phyloP scores from a whole-genome alignment of 2,797 vertebrate genomes.

The Cryptoprocta ferox region DNA sequence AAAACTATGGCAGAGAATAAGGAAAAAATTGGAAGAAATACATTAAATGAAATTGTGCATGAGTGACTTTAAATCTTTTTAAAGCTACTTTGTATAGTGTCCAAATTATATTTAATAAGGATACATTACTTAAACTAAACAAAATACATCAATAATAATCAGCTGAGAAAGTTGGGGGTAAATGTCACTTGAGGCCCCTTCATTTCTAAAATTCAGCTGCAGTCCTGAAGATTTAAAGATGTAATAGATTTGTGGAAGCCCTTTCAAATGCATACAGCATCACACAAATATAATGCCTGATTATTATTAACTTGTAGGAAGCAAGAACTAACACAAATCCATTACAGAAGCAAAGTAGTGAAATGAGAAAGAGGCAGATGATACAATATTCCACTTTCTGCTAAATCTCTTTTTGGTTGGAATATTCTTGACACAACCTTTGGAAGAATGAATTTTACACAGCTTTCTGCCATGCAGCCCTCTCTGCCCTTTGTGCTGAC shows the following conservation, averaged over 20 bases:
- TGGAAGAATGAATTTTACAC: slow-evolving; percentile 69
- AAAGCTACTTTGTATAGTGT: slow-evolving; percentile 59
- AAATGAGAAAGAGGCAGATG: slow-evolving; percentile 15
- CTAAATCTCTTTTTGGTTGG: neutral
- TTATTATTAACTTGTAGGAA: slow-evolving; percentile 60
- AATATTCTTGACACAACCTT: slow-evolving; percentile 56
- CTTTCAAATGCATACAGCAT: slow-evolving; percentile 4
- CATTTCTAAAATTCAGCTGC: slow-evolving; percentile 30
- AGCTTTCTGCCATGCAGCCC: slow-evolving; percentile 32
- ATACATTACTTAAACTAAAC: slow-evolving; percentile 76
- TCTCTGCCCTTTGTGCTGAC: slow-evolving; percentile 71
- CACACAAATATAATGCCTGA: neutral
- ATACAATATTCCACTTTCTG: neutral
- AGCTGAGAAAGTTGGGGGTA: slow-evolving; percentile 49
- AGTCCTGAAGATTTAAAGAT: slow-evolving; percentile 55
- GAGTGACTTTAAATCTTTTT: slow-evolving; percentile 78
- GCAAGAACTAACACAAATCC: slow-evolving; percentile 12
- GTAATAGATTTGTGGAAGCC: slow-evolving; percentile 38
- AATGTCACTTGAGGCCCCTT: slow-evolving; percentile 49
- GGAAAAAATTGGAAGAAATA: slow-evolving; percentile 69
- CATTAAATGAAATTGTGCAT: slow-evolving; percentile 67
- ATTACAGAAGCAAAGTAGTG: slow-evolving; percentile 36
- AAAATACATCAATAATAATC: slow-evolving; percentile 74
- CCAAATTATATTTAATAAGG: slow-evolving; percentile 77
- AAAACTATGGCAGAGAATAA: slow-evolving; percentile 67